These are phyloP conservation scores for Drosophila borealis DNA, from an alignment of 2,888 invertebrate species.

Conservation along the genomic window DNA sequence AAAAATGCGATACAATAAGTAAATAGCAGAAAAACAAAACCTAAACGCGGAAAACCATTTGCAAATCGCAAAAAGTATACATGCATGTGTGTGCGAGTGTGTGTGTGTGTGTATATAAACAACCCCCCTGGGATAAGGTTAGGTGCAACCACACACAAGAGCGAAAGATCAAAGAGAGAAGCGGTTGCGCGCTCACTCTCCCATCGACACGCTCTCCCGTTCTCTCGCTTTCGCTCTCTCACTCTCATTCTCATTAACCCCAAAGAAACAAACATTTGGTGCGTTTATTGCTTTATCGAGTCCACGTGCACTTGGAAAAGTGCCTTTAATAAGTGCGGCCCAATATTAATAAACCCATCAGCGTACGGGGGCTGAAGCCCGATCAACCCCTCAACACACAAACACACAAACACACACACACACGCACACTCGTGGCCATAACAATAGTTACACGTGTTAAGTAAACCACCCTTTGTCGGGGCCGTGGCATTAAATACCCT, in stretches of 20 bases:
- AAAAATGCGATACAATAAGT: conserved; percentile 75
- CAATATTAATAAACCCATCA: conserved; percentile 77
- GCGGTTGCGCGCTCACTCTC: background rate
- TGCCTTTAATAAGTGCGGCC: conserved; percentile 51
- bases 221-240: background rate
- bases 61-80: conserved; percentile 63
- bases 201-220: background rate
- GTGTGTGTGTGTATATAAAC: conserved; percentile 15
- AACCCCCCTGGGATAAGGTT: conserved; percentile 53
- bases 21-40: conserved; percentile 75
- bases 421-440: conserved; percentile 28
- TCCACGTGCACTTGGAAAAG: conserved; percentile 38
- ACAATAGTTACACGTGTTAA: conserved; percentile 63
- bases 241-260: conserved; percentile 60
- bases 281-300: conserved; percentile 61
- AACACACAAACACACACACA: conserved; percentile 36
- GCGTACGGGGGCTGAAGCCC: conserved; percentile 56
- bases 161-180: conserved; percentile 26
- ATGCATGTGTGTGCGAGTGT: background rate
- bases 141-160: conserved; percentile 18
- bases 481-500: conserved; percentile 27
- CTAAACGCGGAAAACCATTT: conserved; percentile 80
- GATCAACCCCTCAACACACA: conserved; percentile 46
- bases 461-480: conserved; percentile 27
- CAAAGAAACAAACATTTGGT: conserved; percentile 67